phyloP scores from a whole-genome alignment of 2,113 vertebrate species.

The Callorhinus ursinus region DNA sequence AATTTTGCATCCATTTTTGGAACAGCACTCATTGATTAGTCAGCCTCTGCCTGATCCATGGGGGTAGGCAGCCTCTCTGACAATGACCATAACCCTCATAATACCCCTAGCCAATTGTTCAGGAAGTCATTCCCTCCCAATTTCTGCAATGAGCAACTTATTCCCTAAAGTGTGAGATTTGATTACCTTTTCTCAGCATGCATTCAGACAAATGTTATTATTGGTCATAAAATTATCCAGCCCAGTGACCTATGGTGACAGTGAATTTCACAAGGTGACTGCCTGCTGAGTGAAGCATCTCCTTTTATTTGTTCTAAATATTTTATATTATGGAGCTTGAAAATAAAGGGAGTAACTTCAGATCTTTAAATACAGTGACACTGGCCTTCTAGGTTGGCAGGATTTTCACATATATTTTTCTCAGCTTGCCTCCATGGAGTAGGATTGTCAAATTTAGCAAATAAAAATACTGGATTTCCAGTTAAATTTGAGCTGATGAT shows the following conservation, averaged over 20 bases:
- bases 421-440: not conserved
- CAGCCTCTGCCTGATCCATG: not conserved
- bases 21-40: not conserved
- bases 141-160: slow-evolving; percentile 75
- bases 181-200: slow-evolving; percentile 84
- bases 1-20: not conserved
- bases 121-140: slow-evolving; percentile 75
- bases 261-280: slow-evolving; percentile 82
- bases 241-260: slow-evolving; percentile 82
- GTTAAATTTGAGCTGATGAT: slow-evolving; percentile 9
- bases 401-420: not conserved
- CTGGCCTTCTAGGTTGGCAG: not conserved
- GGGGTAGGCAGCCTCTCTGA: not conserved
- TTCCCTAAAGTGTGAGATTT: slow-evolving; percentile 83
- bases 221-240: slow-evolving; percentile 84
- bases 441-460: not conserved
- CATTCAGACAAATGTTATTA: slow-evolving; percentile 83
- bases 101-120: slow-evolving; percentile 67
- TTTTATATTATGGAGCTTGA: slow-evolving; percentile 70
- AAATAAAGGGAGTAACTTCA: slow-evolving; percentile 35
- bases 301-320: slow-evolving; percentile 82
- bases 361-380: slow-evolving; percentile 62
- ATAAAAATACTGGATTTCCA: not conserved
- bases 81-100: slow-evolving; percentile 53
- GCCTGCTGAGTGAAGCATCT: slow-evolving; percentile 82